Percentiles rank a stretch among this genome's conserved stretches.
phyloP scores from a whole-genome alignment of 1,140 invertebrate genomes.

The Hylyphantes graminicola region DNA sequence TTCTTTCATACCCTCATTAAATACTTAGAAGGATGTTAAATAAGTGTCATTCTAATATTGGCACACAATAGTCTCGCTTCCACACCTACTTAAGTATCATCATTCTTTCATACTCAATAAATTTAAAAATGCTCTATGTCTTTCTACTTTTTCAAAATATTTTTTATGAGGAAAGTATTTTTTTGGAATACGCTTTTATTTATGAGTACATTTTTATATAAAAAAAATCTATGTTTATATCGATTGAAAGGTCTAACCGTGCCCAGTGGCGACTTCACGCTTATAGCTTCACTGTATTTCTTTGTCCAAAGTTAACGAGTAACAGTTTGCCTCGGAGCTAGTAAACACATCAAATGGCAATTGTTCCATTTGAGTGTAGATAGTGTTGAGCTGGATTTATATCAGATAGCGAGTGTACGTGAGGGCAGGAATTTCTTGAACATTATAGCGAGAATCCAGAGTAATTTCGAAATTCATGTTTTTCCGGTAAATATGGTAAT shows the following conservation, averaged over 20 bases:
- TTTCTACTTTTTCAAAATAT: no score
- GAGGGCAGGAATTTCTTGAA: slow-evolving; percentile 12
- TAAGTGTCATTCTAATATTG: no score
- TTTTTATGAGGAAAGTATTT: no score
- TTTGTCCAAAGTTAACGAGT: slow-evolving; percentile 47
- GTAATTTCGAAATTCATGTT: no score
- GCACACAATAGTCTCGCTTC: no score
- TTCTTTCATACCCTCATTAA: no score
- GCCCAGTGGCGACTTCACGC: slow-evolving; percentile 34
- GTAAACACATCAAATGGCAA: slow-evolving; percentile 53
- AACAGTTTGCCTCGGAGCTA: slow-evolving; percentile 42
- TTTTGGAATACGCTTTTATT: no score
- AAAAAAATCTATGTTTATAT: neutral
- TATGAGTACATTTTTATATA: neutral
- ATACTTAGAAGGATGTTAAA: no score
- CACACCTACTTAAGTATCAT: no score
- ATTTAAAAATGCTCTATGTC: no score
- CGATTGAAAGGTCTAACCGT: slow-evolving; percentile 25
- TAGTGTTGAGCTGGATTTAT: slow-evolving; percentile 32
- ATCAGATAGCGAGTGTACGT: slow-evolving; percentile 42
- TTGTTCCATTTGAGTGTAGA: slow-evolving; percentile 42
- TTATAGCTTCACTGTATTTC: slow-evolving; percentile 55
- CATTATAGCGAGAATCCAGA: neutral
- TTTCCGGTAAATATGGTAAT: no score
- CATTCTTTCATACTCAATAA: no score